phyloP scores from a whole-genome alignment of 2,888 invertebrate genomes.

The Agrochola litura region DNA sequence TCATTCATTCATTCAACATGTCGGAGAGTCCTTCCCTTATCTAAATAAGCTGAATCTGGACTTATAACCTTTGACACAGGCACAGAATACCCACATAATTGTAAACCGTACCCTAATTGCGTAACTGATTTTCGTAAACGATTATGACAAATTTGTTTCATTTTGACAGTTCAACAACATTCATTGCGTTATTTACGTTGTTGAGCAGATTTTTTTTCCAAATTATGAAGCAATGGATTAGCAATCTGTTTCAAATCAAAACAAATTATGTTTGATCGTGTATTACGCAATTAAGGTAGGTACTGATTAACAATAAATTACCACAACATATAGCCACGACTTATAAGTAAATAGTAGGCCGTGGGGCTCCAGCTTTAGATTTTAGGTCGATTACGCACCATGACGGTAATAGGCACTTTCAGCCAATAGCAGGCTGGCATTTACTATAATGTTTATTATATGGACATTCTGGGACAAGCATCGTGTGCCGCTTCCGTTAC shows the following conservation, averaged over 20 bases:
- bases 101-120: no score
- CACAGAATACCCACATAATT: constrained; percentile 68
- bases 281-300: no score
- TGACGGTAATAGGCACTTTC: constrained; percentile 53
- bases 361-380: constrained; percentile 67
- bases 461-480: constrained; percentile 21
- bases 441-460: constrained; percentile 53
- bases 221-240: no score
- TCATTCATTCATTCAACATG: no score
- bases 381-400: constrained; percentile 72
- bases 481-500: constrained; percentile 36
- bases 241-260: no score
- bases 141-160: no score
- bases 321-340: constrained; percentile 67
- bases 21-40: no score
- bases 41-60: background rate
- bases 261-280: no score
- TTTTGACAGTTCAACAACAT: no score
- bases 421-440: constrained; percentile 55
- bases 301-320: constrained; percentile 76
- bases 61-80: background rate
- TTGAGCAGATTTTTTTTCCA: no score
- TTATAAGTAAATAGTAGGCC: constrained; percentile 71
- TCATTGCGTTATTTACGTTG: no score
- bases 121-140: no score